phyloP scores from a whole-genome alignment of 2,113 vertebrate genomes.

The Epinephelus cyanopodus region DNA sequence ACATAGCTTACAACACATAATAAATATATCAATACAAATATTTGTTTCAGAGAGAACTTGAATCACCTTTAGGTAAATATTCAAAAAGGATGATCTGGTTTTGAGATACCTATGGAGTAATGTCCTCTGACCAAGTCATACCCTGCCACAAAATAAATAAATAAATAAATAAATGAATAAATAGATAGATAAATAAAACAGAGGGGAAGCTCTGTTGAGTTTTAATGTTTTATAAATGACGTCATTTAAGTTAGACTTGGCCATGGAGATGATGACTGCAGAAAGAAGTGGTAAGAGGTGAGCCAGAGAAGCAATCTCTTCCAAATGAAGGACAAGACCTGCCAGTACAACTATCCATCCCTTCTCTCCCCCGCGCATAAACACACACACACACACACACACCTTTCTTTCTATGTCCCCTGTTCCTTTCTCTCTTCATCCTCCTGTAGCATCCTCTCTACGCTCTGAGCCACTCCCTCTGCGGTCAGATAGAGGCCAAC shows the following conservation, averaged over 20 bases:
- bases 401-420: slow-evolving; percentile 32
- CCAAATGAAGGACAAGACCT: slow-evolving; percentile 53
- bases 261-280: slow-evolving; percentile 49
- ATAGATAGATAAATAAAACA: background rate
- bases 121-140: background rate
- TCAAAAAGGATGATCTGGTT: background rate
- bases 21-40: background rate
- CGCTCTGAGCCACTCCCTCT: slow-evolving; percentile 74
- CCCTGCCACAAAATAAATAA: background rate
- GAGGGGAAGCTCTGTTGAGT: background rate
- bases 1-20: background rate
- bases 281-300: slow-evolving; percentile 44
- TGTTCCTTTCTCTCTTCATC: slow-evolving; percentile 51
- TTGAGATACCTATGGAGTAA: background rate
- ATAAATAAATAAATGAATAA: too few relatives aligned
- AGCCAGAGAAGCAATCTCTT: slow-evolving; percentile 58
- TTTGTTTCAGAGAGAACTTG: background rate
- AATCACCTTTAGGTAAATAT: background rate
- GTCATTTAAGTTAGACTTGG: slow-evolving; percentile 37
- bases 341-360: slow-evolving; percentile 50
- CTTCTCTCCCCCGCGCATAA: slow-evolving; percentile 21
- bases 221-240: slow-evolving; percentile 47
- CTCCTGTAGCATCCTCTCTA: slow-evolving; percentile 57
- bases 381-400: slow-evolving; percentile 17
- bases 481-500: slow-evolving; percentile 83